Base-by-base conservation (phyloP, 2,113 vertebrate species). In the Hyperoodon ampullatus region DNA sequence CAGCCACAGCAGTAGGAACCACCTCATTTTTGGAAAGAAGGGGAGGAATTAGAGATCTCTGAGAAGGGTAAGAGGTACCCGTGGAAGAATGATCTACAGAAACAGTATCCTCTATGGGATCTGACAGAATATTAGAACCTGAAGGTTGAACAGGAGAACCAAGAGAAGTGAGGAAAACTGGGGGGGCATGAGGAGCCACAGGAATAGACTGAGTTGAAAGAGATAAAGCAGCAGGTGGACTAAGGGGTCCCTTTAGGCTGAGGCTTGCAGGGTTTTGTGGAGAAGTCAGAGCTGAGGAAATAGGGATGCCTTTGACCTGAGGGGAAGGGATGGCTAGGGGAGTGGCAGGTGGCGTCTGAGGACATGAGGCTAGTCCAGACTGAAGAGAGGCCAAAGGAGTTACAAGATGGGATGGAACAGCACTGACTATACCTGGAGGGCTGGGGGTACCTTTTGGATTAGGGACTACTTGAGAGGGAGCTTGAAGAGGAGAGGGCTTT, bases 11-110 rank as follows among this genome's bases (percentile, higher is more conserved):
- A 80, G 83, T 81, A 94, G 95, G 63, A 88, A 72, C 80, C 39
- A 85, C 33, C 39, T 96, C 90, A 70, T 65, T 97, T 92, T 39
- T 87, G 33, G 93, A 91, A 96, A 30, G 0, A 44, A 90, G 0
- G 53, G 74, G 42, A 84, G 93, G 78, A 94, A 97, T 88, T n/a
- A 85, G 14, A 95, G 88, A 83, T 55, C 19, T 97, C 93, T 98
- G 93, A 30, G 93, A 72, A 84, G 71, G 80, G 4, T 30, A 93
- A 93, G 91, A 95, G n/a, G 35, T 24, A 19, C 74, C 82, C 11
- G 28, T 0, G 33, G 77, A 44, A 96, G 94, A 89, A 65, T 30
- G 55, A 74, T 9, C 94, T 91, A 83, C 14, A 94, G 95, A 95
- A 93, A 68, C 18, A 21, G 68, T 66, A 47, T 55, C 65, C 24